Conservation (phyloP, 1,140 invertebrate genomes). For the Pentalonia nigronervosa region DNA sequence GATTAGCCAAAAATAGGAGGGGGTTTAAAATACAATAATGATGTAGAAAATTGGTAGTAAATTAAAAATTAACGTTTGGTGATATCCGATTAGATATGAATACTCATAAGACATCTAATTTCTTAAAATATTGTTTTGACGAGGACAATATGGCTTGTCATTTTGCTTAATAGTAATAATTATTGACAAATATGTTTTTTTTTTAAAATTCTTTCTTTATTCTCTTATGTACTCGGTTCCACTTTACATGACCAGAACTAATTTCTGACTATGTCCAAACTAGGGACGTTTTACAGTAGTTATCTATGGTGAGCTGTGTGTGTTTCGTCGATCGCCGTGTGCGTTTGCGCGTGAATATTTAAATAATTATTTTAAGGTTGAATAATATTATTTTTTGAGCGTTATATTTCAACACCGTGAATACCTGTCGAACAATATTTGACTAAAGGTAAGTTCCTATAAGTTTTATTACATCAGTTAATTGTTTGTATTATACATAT, state of each 20-base stretch:
- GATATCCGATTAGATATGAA: slow-evolving; percentile 15
- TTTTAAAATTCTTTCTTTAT: slow-evolving; percentile 19
- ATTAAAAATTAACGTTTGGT: neutral
- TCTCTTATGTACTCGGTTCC: slow-evolving; percentile 36
- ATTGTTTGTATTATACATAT: neutral
- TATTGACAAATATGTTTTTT: slow-evolving; percentile 44
- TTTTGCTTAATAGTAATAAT: slow-evolving; percentile 37
- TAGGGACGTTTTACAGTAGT: slow-evolving; percentile 54
- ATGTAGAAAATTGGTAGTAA: neutral
- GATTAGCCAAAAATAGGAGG: neutral
- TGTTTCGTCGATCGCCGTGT: slow-evolving; percentile 17
- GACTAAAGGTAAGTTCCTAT: neutral
- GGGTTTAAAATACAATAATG: neutral
- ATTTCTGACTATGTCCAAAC: slow-evolving; percentile 45
- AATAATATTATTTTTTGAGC: neutral
- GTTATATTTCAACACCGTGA: neutral
- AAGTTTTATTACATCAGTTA: neutral
- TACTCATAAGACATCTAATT: slow-evolving; percentile 24
- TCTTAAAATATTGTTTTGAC: slow-evolving; percentile 28
- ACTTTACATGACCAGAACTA: slow-evolving; percentile 48
- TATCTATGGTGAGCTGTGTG: slow-evolving; percentile 22
- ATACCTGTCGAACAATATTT: neutral
- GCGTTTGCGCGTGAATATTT: neutral
- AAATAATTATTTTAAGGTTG: neutral
- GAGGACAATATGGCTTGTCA: slow-evolving; percentile 50